Conservation (phyloP, 2,113 vertebrate genomes). For the Balaenoptera acutorostrata region DNA sequence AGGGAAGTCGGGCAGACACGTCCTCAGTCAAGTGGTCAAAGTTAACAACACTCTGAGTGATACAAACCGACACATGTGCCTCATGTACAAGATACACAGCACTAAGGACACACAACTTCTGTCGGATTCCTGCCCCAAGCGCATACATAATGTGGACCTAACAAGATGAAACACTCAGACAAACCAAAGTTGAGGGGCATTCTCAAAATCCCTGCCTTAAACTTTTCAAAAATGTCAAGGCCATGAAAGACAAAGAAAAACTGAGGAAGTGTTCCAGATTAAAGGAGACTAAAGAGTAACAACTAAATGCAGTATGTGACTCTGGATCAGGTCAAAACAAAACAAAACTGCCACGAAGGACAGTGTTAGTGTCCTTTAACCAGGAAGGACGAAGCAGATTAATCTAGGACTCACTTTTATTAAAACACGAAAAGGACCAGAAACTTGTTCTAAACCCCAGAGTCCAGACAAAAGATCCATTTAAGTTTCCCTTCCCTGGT, state of each 20-base stretch:
- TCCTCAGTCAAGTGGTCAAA: background rate
- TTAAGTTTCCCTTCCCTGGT: background rate
- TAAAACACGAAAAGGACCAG: background rate
- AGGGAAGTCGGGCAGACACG: background rate
- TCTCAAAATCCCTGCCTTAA: background rate
- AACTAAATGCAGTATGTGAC: background rate
- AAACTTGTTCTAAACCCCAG: background rate
- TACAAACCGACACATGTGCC: background rate
- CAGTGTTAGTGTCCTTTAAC: background rate
- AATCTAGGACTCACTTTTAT: background rate
- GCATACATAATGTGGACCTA: background rate
- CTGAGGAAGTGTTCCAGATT: background rate
- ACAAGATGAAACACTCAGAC: background rate
- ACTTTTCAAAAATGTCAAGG: background rate
- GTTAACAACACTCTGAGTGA: background rate
- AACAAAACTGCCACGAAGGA: background rate
- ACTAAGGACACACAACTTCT: background rate
- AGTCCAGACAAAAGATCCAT: background rate
- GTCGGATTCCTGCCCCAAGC: background rate
- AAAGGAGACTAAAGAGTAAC: background rate
- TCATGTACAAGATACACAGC: rapidly evolving
- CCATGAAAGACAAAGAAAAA: background rate
- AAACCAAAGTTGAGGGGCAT: background rate
- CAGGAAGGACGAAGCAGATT: background rate
- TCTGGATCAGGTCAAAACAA: background rate